Base-by-base conservation (phyloP, 2,797 vertebrate genomes). In the Neostethus bicornis region DNA sequence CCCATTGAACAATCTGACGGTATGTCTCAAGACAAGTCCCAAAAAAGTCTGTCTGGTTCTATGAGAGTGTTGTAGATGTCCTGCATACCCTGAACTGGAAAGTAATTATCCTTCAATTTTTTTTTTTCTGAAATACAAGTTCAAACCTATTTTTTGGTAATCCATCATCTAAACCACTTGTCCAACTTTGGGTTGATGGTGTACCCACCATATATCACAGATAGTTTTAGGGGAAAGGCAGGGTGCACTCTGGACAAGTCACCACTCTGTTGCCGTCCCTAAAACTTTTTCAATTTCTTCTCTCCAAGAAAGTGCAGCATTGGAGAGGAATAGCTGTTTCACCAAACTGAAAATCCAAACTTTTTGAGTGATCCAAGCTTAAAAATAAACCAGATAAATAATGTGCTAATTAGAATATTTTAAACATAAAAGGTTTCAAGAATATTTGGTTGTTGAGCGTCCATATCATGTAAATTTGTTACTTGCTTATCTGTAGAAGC, bases 1-100 rank as follows among this genome's bases (percentile, higher is more conserved):
- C 61, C 65, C 21, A 29, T 85, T 87, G 86, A 72, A 76, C 79
- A 80, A 75, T 48, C 73, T 85, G 85, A 88, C 85, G 87, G 80
- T 70, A 74, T 80, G 81, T 65, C 77, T 70, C 59, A 66, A 70
- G 76, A 71, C 51, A 16, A 35, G 58, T 66, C 51, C 51, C 46
- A 64, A 75, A 82, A 47, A 68, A 71, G 67, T 62, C 24, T 55
- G 32, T n/a, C 37, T 43, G 37, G 59, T 69, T 77, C 38, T 28
- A 16, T 23, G 19, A 71, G 48, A 43, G 46, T 45, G 53, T 41
- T 57, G 47, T n/a, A 28, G 71, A 57, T 62, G 50, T 46, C 46
- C 59, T 52, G 61, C 51, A 57, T 21, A 61, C 58, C 38, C 32
- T 3, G n/a, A 48, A 47, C 52, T 34, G 48, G 35, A 9, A 44